Evolutionary conservation across 2,888 invertebrate species (phyloP), one percentile per base, ranked within the genome.

Genomic region (Catocala sponsa): DNA sequence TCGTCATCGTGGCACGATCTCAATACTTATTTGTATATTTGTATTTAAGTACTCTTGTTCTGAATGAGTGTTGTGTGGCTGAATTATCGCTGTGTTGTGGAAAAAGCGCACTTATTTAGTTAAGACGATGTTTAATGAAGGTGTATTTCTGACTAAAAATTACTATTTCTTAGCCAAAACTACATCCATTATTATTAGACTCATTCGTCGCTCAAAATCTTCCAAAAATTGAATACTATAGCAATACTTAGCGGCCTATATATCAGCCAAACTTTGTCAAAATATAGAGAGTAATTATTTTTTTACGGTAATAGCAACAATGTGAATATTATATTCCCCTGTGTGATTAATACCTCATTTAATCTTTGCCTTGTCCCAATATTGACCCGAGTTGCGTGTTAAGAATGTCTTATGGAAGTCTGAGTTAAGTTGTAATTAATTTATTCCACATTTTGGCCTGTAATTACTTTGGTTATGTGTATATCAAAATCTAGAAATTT

Each of bases 1-100:
- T 86, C 79, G 76, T 89, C 86, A 87, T 84, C 85, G 86, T 84
- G 86, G 90, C 91, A 91, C 91, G 93, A 94, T 94, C 93, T 94
- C 93, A 93, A 83, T 90, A 86, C 76, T 85, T 86, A 81, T 84
- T 79, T 84, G 81, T 83, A 75, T 84, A 80, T 83, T 80, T 80
- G 80, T 86, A 82, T 88, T 82, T 91, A 86, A 87, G 85, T 87
- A 81, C 79, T 84, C 78, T 80, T 74, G 50, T 67, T 64, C 69
- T 35, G 52, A 51, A 51, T 76, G 82, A 81, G 77, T 78, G 78
- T 73, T 81, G 78, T 78, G 67, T 79, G 80, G 74, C 68, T 76
- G 78, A 65, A 79, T 76, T 68, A 35, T 13, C 33, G 59, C 33
- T 68, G 69, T 79, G 68, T 72, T 77, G 70, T 72, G 42, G 48